A percentile compares a stretch with the other conserved stretches of the same genome.
Conservation (phyloP, 2,888 invertebrate genomes). For the Trichogramma evanescens region DNA sequence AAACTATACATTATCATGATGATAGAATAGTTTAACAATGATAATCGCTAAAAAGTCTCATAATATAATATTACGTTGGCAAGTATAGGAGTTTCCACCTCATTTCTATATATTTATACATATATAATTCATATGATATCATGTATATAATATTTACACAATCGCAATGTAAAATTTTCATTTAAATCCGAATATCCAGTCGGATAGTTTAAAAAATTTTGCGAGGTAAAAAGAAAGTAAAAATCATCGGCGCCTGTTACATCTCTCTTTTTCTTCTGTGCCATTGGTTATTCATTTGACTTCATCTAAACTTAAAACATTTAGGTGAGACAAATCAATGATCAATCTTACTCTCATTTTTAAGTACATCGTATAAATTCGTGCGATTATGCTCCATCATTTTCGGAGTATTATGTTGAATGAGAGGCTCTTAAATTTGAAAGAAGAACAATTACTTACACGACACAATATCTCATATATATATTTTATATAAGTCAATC, state of each 20-base stretch:
- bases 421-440: too few relatives aligned
- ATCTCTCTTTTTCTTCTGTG: slow-evolving; percentile 9
- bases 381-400: not conserved
- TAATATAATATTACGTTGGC: slow-evolving; percentile 10
- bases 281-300: slow-evolving; percentile 34
- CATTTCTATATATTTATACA: too few relatives aligned
- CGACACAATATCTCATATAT: too few relatives aligned
- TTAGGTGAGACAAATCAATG: slow-evolving; percentile 45
- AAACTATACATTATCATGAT: too few relatives aligned
- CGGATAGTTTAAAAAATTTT: slow-evolving; percentile 35
- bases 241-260: slow-evolving; percentile 21
- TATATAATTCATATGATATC: too few relatives aligned
- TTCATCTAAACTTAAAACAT: slow-evolving; percentile 44
- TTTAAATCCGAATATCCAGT: slow-evolving; percentile 30
- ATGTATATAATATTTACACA: slow-evolving; percentile 9
- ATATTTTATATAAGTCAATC: too few relatives aligned
- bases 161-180: slow-evolving; percentile 18
- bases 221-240: slow-evolving; percentile 23
- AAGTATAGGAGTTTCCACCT: slow-evolving; percentile 5
- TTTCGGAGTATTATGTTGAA: slow-evolving; percentile 9
- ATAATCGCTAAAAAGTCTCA: slow-evolving; percentile 19
- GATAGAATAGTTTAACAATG: slow-evolving; percentile 6
- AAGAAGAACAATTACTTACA: too few relatives aligned
- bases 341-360: not conserved
- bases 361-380: too few relatives aligned